Conservation (phyloP, 2,888 invertebrate genomes). For the Hedychridium roseum region DNA sequence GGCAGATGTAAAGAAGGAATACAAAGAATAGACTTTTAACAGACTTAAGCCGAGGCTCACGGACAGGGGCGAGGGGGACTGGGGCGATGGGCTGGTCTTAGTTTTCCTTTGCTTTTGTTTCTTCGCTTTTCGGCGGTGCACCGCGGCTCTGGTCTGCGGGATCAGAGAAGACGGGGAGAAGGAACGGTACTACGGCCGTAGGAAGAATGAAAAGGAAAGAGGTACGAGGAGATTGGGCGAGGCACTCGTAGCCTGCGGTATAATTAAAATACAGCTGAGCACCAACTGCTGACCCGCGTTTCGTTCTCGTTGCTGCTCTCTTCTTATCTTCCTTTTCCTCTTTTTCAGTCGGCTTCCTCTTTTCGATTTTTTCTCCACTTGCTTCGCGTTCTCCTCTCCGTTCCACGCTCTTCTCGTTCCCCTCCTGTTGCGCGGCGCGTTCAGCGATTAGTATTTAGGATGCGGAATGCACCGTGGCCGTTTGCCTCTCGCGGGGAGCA, state of each 20-base stretch:
- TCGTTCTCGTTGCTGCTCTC: slow-evolving; percentile 17
- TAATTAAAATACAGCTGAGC: slow-evolving; percentile 61
- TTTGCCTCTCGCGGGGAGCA: not conserved
- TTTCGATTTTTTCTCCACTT: slow-evolving; percentile 12
- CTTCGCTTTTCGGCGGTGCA: slow-evolving; percentile 41
- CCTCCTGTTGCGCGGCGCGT: slow-evolving; percentile 20
- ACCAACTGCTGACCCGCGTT: slow-evolving; percentile 54
- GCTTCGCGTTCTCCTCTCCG: slow-evolving; percentile 6
- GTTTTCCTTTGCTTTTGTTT: slow-evolving; percentile 42
- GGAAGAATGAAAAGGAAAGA: slow-evolving; percentile 31
- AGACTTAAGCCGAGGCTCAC: slow-evolving; percentile 18
- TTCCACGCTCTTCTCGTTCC: slow-evolving; percentile 21
- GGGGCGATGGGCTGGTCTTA: slow-evolving; percentile 48
- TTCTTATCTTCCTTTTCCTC: slow-evolving; percentile 17
- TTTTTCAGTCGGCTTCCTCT: slow-evolving; percentile 26
- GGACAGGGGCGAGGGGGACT: slow-evolving; percentile 41
- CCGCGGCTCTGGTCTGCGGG: slow-evolving; percentile 32
- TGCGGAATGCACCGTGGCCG: slow-evolving; percentile 20
- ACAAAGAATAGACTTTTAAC: no score
- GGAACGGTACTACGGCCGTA: slow-evolving; percentile 32
- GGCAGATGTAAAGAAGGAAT: no score
- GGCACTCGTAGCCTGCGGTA: slow-evolving; percentile 44
- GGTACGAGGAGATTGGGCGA: slow-evolving; percentile 39
- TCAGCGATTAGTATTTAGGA: slow-evolving; percentile 48
- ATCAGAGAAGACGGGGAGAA: slow-evolving; percentile 30